Evolutionary conservation across 2,113 vertebrate genomes (phyloP).

Genomic region (Hemichromis elongatus): DNA sequence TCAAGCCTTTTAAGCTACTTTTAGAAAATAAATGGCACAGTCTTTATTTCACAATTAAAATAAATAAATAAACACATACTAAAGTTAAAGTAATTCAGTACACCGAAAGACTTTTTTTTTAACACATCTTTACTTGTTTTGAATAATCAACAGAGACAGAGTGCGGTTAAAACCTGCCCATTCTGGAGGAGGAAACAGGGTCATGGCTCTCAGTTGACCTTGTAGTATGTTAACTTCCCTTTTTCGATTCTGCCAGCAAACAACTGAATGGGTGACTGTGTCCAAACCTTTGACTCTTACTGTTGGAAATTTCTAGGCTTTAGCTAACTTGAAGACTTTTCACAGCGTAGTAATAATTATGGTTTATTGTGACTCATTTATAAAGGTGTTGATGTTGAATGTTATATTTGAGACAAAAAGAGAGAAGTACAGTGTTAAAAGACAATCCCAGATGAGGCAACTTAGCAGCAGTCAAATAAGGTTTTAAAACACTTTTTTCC

Average conservation of each 20-base stretch:
- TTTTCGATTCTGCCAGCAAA: not conserved
- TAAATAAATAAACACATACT: not conserved
- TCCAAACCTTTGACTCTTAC: not conserved
- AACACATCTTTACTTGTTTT: not conserved
- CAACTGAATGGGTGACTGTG: not conserved
- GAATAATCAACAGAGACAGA: not conserved
- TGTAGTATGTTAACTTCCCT: not conserved
- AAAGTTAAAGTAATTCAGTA: not conserved
- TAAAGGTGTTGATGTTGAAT: not conserved
- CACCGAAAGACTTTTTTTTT: rapidly evolving
- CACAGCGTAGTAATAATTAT: not conserved
- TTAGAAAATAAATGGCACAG: not conserved
- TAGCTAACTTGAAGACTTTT: not conserved
- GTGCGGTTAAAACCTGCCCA: not conserved
- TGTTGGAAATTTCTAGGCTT: not conserved
- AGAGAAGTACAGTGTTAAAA: not conserved
- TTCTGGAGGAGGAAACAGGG: not conserved
- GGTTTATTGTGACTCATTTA: no score
- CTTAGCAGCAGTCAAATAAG: not conserved
- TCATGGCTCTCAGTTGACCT: not conserved
- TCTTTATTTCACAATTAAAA: not conserved
- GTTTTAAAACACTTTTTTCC: not conserved
- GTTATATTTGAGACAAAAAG: not conserved
- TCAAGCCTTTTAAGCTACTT: not conserved
- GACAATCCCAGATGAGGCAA: not conserved